These are phyloP conservation scores for Bos taurus DNA, from an alignment of 2,113 vertebrate genomes.

Conservation along the genomic window DNA sequence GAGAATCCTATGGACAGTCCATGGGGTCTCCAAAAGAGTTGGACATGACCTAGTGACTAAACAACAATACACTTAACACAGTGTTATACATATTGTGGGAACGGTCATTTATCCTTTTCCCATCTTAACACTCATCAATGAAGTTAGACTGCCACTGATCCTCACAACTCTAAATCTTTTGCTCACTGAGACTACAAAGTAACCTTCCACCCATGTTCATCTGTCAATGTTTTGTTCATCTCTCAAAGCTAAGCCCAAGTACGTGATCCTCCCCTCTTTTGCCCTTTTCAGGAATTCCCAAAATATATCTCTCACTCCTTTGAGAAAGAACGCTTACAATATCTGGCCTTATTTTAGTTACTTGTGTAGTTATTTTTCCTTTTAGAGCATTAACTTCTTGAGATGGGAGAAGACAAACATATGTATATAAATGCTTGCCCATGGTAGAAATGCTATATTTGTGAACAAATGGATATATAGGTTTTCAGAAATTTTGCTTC, in stretches of 20 bases:
- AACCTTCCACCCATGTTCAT: background rate
- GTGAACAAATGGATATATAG: background rate
- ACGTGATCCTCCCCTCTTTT: background rate
- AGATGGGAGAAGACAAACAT: background rate
- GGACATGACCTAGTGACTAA: background rate
- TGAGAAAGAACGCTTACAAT: background rate
- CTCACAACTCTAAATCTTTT: background rate
- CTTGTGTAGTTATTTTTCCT: background rate
- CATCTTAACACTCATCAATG: background rate
- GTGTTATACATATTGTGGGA: background rate
- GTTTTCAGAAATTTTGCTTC: constrained; percentile 24
- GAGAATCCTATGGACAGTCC: background rate
- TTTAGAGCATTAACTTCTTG: constrained; percentile 9
- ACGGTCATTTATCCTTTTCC: background rate
- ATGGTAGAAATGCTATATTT: constrained; percentile 2
- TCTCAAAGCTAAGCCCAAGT: background rate
- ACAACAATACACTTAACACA: background rate
- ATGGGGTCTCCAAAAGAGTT: background rate
- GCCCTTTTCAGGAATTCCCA: background rate
- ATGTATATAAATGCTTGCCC: background rate
- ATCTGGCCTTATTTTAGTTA: background rate
- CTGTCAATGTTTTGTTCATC: background rate
- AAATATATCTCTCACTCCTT: background rate
- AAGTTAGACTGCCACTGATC: background rate
- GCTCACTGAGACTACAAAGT: background rate